Evolutionary conservation across 2,113 vertebrate species (phyloP), one percentile per base, ranked within the genome.

Genomic region (Cololabis saira): DNA sequence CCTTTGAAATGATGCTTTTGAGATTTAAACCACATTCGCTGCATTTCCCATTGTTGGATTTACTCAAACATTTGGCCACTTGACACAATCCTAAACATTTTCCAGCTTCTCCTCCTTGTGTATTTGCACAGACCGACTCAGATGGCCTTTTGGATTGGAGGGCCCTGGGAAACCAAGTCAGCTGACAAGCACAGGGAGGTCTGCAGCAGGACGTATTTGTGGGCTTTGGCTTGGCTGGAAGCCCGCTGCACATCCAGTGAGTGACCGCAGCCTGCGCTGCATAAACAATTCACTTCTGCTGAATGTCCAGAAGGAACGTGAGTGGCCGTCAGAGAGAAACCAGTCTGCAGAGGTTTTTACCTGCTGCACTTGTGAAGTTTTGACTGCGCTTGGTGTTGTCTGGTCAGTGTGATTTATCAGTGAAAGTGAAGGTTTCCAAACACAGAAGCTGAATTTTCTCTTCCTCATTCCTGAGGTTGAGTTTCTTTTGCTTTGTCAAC

Each of bases 91-190:
- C 66, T 53, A 87, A 88, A 88, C 81, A 84, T 85, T 85, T 81
- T 82, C 82, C 77, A 69, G 75, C 74, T 75, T 71, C 74, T 82
- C 72, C 78, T 83, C 54, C 59, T 66, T 56, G 71, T 90, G 88
- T 92, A 89, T 92, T 91, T 91, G 89, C 72, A 86, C 54, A 91
- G 84, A 84, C 76, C 86, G 83, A 91, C 89, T 91, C 81, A 61
- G 87, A 90, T 90, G 90, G 83, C 87, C 91, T 90, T 88, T 84
- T 71, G 84, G 76, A 83, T 75, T 68, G 67, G 69, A 67, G 79
- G 87, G 79, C 84, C 91, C 81, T 90, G 90, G 90, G 90, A 93
- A 93, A 85, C 68, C 0, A 37, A 88, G 87, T 91, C 92, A 90
- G 90, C 90, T 92, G 91, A 92, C 85, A 74, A 27, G 59, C 86